Conservation (phyloP, 2,888 invertebrate species). For the Nemurella pictetii region DNA sequence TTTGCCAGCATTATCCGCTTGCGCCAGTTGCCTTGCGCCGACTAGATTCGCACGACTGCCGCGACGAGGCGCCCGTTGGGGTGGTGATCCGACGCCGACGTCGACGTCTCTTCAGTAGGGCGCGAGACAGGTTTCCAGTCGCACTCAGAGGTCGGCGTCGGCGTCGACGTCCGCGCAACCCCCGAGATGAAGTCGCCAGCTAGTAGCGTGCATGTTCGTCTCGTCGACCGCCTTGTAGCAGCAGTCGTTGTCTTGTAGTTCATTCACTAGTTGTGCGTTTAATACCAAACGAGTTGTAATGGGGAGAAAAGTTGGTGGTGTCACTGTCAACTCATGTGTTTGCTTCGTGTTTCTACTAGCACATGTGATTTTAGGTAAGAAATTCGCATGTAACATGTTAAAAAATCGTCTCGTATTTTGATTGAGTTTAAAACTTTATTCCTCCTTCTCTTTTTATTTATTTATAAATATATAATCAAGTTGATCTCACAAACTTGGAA, state of each 20-base stretch:
- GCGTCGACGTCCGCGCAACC: background rate
- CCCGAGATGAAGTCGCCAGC: background rate
- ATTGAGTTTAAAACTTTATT: too few species aligned
- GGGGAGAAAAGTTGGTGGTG: background rate
- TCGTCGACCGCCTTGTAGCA: too few species aligned
- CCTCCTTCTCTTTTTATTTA: too few species aligned
- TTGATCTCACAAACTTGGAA: too few species aligned
- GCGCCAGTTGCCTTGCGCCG: background rate
- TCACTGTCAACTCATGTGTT: background rate
- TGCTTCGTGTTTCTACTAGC: background rate
- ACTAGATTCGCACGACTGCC: background rate
- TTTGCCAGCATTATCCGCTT: background rate
- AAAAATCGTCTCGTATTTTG: background rate
- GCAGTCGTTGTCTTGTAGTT: too few species aligned
- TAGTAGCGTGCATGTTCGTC: background rate
- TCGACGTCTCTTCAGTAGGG: background rate
- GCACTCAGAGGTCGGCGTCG: background rate
- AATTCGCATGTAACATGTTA: background rate
- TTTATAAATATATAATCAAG: too few species aligned
- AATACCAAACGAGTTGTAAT: background rate
- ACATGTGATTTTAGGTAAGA: background rate
- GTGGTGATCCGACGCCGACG: background rate
- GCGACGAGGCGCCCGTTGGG: conserved; percentile 2
- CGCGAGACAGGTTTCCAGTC: background rate
- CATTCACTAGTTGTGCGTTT: background rate